Base-by-base conservation (phyloP, 2,113 vertebrate species). In the Formicarius rufipectus region DNA sequence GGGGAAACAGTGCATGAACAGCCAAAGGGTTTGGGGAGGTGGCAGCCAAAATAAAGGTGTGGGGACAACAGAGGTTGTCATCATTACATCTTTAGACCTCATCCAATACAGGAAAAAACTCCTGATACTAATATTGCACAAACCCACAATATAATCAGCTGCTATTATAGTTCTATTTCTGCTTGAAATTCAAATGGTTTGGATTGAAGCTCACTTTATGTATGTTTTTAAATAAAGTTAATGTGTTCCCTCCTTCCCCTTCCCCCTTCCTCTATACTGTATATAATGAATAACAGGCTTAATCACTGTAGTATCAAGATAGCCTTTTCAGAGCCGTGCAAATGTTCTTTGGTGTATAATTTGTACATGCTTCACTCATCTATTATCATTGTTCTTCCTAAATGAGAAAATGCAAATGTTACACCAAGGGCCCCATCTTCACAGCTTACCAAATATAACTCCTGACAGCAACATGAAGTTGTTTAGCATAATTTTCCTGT, bases 401-500 rank as follows among this genome's bases (percentile, higher is more conserved):
- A 99, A 98, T 98, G 98, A 98, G 96, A 98, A 98, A 98, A 98
- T 98, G 98, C 98, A 98, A 98, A 98, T 98, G 67, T 96, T 77
- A 95, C 91, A 95, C 94, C 90, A 96, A 97, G 93, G 93, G 92
- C 96, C 89, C 81, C 60, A 91, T 97, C 87, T 95, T 97, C 93
- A 81, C 96, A 96, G 98, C 97, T 96, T 90, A 91, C 93, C 84
- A 50, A 97, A 97, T 98, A 98, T 98, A 98, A 98, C 98, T 98
- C 97, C 97, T 98, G 95, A 95, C 97, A 98, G 96, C 97, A 97
- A 97, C 97, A 97, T 87, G 95, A 95, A 98, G 96, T 97, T 98
- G 98, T 98, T 99, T 98, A 98, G 98, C 97, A 98, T 98, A 98
- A 99, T 99, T 98, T 98, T 97, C 98, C 98, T 98, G 98, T 98